Evolutionary conservation across 2,113 vertebrate species (phyloP).

Genomic region (Telmatochromis sp.): DNA sequence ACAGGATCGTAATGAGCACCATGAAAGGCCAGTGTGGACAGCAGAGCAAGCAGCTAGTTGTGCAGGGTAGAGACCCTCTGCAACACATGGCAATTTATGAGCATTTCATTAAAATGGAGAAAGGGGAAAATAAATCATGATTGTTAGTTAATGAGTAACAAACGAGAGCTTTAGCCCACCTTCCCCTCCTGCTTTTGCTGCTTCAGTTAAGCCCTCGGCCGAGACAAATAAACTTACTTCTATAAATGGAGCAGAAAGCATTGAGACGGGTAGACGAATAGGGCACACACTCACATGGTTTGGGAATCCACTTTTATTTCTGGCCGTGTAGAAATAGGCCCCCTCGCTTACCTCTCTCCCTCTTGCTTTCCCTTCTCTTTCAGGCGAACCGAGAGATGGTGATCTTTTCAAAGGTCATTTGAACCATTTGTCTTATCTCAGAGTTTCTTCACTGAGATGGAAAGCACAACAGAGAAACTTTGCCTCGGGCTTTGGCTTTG

Average conservation of each 20-base stretch:
- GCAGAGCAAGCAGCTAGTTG: neutral
- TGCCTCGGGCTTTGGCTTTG: conserved; percentile 38
- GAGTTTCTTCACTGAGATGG: conserved; percentile 43
- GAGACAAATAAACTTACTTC: conserved; percentile 30
- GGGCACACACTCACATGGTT: conserved; percentile 8
- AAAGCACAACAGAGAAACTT: conserved; percentile 37
- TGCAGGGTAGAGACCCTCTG: neutral
- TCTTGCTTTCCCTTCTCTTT: neutral
- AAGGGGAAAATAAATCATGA: neutral
- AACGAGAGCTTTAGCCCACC: neutral
- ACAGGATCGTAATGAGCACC: conserved; percentile 28
- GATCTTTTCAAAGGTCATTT: conserved; percentile 68
- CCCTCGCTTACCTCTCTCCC: neutral
- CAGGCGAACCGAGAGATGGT: conserved; percentile 30
- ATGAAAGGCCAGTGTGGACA: conserved; percentile 3
- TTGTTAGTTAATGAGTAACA: neutral
- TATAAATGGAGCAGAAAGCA: conserved; percentile 48
- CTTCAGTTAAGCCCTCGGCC: conserved; percentile 6
- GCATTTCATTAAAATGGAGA: neutral
- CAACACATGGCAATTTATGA: neutral
- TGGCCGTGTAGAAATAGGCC: conserved; percentile 20
- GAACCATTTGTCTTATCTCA: conserved; percentile 58
- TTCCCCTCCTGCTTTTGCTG: neutral
- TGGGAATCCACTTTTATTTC: conserved; percentile 49
- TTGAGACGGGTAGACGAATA: neutral